Base-by-base conservation (phyloP, 2,888 invertebrate genomes). In the Tenthredo amoena region DNA sequence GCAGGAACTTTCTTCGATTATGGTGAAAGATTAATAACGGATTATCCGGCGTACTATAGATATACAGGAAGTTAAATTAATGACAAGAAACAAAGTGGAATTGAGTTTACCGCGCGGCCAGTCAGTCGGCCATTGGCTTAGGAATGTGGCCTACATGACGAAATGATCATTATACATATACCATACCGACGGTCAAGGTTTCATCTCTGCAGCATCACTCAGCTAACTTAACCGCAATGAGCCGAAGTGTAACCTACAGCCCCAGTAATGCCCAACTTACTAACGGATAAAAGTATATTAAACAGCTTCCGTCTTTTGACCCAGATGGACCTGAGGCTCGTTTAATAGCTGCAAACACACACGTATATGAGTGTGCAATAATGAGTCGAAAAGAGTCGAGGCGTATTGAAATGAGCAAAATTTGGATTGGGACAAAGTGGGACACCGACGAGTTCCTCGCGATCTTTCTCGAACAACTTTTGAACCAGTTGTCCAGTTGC, bases 81-180 rank as follows among this genome's bases (percentile, higher is more conserved):
- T 34, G 68, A 74, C 12, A 12, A 74, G 74, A n/a, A 74, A 21
- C 74, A 43, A 74, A 31, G 74, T 43, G 40, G 74, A 74, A 74
- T 74, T 31, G 68, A 31, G 68, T 68, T 68, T 31, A 68, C 26
- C 74, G 37, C 71, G 71, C 31, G 18, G 21, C 10, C n/a, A 43
- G 74, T 55, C 77, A 62, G 81, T 65, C 81, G 81, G 62, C 40
- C 47, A 37, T 55, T 79, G 37, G 55, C 77, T 62, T 18, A 85
- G 84, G 87, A 87, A 87, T 87, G 85, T 86, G 86, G 71, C 86
- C 86, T 83, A 84, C 82, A 87, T 87, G 87, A 87, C 85, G 86
- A 86, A 79, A 71, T 74, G 71, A 65, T 74, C 68, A 62, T 40
- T 43, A n/a, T 40, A 34, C 15, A 31, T 7, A 10, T 5, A 12